Base-by-base conservation (phyloP, 2,113 vertebrate genomes). In the Upupa epops region DNA sequence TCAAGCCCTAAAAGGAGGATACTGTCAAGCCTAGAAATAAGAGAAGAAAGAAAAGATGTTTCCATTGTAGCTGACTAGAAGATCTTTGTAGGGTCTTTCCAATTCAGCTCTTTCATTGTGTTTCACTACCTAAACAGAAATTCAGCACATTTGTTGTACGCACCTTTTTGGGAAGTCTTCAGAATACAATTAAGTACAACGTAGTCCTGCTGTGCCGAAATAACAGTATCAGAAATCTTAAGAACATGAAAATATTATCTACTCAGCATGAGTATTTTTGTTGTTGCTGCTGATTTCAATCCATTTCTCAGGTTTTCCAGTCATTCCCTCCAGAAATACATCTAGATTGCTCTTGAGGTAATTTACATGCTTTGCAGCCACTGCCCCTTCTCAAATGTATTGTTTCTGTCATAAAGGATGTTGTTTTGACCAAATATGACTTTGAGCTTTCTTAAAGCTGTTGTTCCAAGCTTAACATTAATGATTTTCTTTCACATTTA, bases 211-310 rank as follows among this genome's bases (percentile, higher is more conserved):
- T 95, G 75, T 86, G 68, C n/a, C 13, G 56, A 89, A 91, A 86
- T 94, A 85, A 94, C 46, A 91, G 73, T 83, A 92, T 64, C 37
- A 89, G 60, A 86, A 93, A 56, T 32, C 89, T 77, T 59, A 77
- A 52, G 46, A 73, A 73, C 18, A n/a, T 36, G 49, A 80, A 89
- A 89, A 86, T 64, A 5, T 91, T 96, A 83, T 56, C 93, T 91
- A 52, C 20, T 14, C 36, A 92, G 72, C 52, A 55, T 31, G 45
- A 9, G 5, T 61, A 40, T 51, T 34, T 82, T n/a, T 89, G 25
- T 84, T 85, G 40, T 77, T 77, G 61, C 25, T 86, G 54, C 78
- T 80, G 72, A 91, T 92, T 52, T 28, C 34, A 81, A 80, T 37
- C 32, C 3, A 18, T 86, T 85, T 94, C 80, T 83, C 52, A 88